Evolutionary conservation across 2,113 vertebrate genomes (phyloP).

Genomic region (Larimichthys polyactis): DNA sequence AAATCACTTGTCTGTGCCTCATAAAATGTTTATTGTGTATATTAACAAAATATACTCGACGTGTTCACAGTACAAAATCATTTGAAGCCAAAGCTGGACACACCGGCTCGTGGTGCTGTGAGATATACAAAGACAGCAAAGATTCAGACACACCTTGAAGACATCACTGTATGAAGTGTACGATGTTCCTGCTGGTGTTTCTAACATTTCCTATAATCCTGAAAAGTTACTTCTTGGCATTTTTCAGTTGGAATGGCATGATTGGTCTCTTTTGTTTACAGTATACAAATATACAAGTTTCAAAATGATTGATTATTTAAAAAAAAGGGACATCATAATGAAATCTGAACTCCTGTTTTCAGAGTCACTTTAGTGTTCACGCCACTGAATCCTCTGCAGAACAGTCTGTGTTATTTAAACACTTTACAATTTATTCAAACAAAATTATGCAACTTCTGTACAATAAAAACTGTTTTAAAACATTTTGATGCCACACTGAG

Average conservation of each 20-base stretch:
- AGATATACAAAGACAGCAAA: not conserved
- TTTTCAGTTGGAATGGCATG: not conserved
- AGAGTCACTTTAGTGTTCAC: not conserved
- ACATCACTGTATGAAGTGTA: not conserved
- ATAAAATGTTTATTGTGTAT: not conserved
- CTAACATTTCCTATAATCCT: not conserved
- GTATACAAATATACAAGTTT: not conserved
- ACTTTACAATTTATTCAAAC: no score
- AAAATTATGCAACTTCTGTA: not conserved
- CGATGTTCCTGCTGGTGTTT: not conserved
- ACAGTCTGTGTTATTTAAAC: not conserved
- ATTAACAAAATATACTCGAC: not conserved
- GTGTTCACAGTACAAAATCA: not conserved
- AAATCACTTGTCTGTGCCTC: not conserved
- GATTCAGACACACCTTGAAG: no score
- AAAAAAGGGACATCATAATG: not conserved
- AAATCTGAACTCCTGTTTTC: not conserved
- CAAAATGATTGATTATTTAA: not conserved
- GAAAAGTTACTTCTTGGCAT: not conserved
- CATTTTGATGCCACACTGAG: no score
- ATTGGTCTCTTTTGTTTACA: not conserved
- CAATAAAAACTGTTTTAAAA: no score
- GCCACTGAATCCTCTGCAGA: not conserved
- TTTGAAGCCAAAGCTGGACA: not conserved
- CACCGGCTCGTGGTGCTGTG: not conserved